phyloP scores from a whole-genome alignment of 2,113 vertebrate genomes.

The Mastomys natalensis region DNA sequence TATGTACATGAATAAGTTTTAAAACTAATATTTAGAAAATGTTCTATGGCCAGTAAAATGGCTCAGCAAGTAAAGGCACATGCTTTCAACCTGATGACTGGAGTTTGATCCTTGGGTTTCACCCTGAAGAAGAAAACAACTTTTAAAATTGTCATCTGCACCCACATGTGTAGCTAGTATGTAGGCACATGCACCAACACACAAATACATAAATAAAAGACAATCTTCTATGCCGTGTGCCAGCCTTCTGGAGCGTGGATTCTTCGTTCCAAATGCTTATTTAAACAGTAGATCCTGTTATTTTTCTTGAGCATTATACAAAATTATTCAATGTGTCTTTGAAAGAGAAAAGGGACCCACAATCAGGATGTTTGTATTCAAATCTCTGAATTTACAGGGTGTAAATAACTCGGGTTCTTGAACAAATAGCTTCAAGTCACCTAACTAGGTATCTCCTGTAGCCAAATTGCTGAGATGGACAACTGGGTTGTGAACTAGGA shows the following conservation, averaged over 20 bases:
- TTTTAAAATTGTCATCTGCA: background rate
- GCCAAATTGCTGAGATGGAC: no score
- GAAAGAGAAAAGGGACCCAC: background rate
- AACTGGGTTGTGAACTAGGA: background rate
- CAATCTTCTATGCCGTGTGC: background rate
- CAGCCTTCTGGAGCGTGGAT: background rate
- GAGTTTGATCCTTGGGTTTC: background rate
- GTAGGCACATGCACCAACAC: background rate
- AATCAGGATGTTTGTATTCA: background rate
- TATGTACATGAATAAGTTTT: background rate
- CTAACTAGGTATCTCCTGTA: background rate
- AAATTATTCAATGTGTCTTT: background rate
- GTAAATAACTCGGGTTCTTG: background rate
- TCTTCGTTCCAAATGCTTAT: no score
- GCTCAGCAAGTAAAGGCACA: no score
- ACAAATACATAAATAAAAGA: background rate
- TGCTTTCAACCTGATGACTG: background rate
- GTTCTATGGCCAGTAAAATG: background rate
- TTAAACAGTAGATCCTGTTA: background rate
- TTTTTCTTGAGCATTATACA: background rate
- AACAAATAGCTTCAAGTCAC: background rate
- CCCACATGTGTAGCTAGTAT: no score
- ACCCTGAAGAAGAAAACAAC: background rate
- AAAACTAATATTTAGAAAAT: background rate
- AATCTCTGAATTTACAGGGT: background rate